A percentile compares a stretch with the other conserved stretches of the same genome.
These are phyloP conservation scores for Theretra japonica DNA, from an alignment of 2,888 invertebrate species.

Conservation along the genomic window DNA sequence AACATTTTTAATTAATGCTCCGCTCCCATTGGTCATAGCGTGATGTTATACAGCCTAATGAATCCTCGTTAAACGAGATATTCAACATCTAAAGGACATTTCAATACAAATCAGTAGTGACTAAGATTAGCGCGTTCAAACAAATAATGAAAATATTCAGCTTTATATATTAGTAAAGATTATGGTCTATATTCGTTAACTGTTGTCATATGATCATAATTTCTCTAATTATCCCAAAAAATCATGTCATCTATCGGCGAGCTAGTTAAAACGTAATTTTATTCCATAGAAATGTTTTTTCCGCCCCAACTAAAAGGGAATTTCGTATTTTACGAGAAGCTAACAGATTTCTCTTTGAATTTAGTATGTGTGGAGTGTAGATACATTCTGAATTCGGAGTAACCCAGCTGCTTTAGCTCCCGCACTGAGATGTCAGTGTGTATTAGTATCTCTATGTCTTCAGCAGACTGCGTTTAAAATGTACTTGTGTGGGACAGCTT, in stretches of 20 bases:
- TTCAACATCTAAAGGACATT: too few species aligned
- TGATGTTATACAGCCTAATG: too few species aligned
- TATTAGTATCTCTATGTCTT: neutral
- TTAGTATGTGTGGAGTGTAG: neutral
- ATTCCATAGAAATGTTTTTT: neutral
- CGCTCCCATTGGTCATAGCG: too few species aligned
- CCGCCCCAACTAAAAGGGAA: neutral
- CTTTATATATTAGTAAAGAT: too few species aligned
- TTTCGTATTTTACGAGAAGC: neutral
- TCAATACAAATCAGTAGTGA: too few species aligned
- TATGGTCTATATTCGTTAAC: too few species aligned
- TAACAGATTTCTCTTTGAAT: neutral
- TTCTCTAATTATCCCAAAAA: too few species aligned
- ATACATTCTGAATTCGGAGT: neutral
- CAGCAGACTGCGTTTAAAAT: neutral
- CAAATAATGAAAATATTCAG: too few species aligned
- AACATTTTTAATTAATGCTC: too few species aligned
- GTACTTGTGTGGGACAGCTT: neutral
- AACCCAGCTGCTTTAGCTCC: neutral
- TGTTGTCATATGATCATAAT: too few species aligned
- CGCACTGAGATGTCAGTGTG: neutral
- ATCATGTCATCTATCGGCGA: neutral
- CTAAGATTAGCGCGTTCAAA: too few species aligned
- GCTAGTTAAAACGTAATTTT: neutral
- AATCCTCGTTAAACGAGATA: too few species aligned